These are phyloP conservation scores for Phalacrocorax brasilianus DNA, from an alignment of 2,113 vertebrate species.

Conservation along the genomic window DNA sequence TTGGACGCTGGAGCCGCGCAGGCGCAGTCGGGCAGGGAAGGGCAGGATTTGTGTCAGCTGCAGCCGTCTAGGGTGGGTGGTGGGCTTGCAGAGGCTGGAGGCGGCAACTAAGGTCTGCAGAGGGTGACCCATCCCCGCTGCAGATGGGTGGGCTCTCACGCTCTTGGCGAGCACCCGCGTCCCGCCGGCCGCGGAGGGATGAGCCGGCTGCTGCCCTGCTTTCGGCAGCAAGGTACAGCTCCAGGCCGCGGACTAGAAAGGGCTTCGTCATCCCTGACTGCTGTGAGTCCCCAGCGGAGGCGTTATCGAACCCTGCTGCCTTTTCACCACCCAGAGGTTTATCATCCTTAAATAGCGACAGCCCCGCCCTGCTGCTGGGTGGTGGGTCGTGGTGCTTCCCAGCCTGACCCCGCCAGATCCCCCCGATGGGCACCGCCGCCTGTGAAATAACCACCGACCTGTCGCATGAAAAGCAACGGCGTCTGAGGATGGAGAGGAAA, in stretches of 20 bases:
- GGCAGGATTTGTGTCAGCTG: not conserved
- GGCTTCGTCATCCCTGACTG: not conserved
- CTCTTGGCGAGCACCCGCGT: not conserved
- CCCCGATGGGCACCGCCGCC: accelerated
- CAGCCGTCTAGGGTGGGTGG: not conserved
- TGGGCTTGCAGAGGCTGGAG: not conserved
- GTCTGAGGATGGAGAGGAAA: not conserved
- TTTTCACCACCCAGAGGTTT: not conserved
- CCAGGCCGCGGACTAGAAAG: not conserved
- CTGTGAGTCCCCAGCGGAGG: accelerated
- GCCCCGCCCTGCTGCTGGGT: accelerated
- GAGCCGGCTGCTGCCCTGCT: not conserved
- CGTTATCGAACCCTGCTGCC: accelerated
- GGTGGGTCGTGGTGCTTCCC: not conserved
- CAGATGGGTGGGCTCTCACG: not conserved
- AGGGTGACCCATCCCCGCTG: not conserved
- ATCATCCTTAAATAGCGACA: not conserved
- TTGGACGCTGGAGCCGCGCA: accelerated
- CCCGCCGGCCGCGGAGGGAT: not conserved
- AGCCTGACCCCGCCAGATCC: not conserved
- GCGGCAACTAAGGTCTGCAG: not conserved
- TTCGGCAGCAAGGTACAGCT: not conserved
- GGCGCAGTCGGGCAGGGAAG: accelerated
- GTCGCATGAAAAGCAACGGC: accelerated
- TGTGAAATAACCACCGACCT: too few relatives aligned